A percentile compares a stretch with the other conserved stretches of the same genome.
phyloP scores from a whole-genome alignment of 2,797 vertebrate species.

The Carcharodon carcharias region DNA sequence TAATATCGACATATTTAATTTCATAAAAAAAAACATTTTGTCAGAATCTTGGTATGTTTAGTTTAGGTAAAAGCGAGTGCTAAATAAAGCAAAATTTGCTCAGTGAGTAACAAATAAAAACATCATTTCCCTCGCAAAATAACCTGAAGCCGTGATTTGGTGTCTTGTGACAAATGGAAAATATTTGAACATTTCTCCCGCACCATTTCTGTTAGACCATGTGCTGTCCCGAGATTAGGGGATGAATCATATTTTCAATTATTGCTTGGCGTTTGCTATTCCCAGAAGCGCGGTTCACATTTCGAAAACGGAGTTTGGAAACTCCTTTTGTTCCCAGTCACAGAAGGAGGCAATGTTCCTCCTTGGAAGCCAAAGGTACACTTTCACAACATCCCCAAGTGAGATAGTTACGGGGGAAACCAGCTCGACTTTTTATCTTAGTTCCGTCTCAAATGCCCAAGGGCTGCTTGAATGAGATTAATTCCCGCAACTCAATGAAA shows the following conservation, averaged over 20 bases:
- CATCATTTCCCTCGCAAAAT: not conserved
- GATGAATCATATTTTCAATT: constrained; percentile 26
- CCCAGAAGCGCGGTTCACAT: not conserved
- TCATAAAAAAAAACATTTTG: not conserved
- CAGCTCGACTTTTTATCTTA: not conserved
- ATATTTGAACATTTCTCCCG: not conserved
- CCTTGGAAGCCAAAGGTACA: not conserved
- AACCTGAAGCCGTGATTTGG: not conserved
- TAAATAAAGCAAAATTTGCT: not conserved
- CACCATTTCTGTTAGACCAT: not conserved
- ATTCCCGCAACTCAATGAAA: not conserved
- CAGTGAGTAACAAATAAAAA: not conserved
- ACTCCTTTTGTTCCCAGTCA: constrained; percentile 16
- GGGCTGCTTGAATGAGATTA: not conserved
- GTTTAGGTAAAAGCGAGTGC: not conserved
- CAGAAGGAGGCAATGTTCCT: not conserved
- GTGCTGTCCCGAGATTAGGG: not conserved
- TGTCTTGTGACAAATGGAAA: not conserved
- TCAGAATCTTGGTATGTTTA: not conserved
- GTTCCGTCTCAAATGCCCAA: not conserved
- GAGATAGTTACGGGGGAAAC: not conserved
- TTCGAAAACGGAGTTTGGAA: constrained; percentile 25
- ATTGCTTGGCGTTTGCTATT: not conserved
- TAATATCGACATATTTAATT: not conserved
- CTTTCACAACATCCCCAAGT: not conserved